Base-by-base conservation (phyloP, 2,888 invertebrate species). In the Thysanoteuthis rhombus region DNA sequence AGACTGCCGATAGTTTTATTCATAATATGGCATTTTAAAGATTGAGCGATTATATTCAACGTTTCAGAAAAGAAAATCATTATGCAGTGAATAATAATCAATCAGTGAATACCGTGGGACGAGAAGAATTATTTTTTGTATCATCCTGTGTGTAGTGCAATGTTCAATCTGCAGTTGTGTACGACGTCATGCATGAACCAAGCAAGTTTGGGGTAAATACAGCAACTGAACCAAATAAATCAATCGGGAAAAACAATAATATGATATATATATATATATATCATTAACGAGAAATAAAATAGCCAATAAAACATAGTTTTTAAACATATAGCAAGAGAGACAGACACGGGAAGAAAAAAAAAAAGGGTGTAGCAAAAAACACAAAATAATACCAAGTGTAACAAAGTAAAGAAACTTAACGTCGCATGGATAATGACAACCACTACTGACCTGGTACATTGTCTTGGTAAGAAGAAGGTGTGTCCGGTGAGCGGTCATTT, bases 381-480 rank as follows among this genome's bases (percentile, higher is more conserved):
- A 58, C 3, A 75, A 75, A 75, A 75, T 2, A 75, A 75, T n/a
- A n/a, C 12, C 0, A 16, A 36, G 75, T 5, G 16, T 75, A 12
- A n/a, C n/a, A 6, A 52, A 25, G 22, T 5, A 52, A 22, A 25
- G 25, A 52, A 52, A 22, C 1, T 0, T 25, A 52, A 52, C 25
- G n/a, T 75, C 25, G n/a, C 16, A 19, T 36, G n/a, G 52, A 52
- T 75, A 12, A 75, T n/a, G n/a, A 36, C 19, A 75, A 75, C 45
- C 45, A 42, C 36, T n/a, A 47, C 93, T 58, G 36, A 93, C 93
- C 93, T 58, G 47, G 93, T 45, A 93, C 52, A 93, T 93, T 93
- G n/a, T 93, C 93, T 25, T 47, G 58, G 93, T 93, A 93, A 38
- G 93, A 47, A 39, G 93, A 58, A 58, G 93, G 93, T 47, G 47